These are phyloP conservation scores for Chaenocephalus aceratus DNA, from an alignment of 2,113 vertebrate species.

Conservation along the genomic window DNA sequence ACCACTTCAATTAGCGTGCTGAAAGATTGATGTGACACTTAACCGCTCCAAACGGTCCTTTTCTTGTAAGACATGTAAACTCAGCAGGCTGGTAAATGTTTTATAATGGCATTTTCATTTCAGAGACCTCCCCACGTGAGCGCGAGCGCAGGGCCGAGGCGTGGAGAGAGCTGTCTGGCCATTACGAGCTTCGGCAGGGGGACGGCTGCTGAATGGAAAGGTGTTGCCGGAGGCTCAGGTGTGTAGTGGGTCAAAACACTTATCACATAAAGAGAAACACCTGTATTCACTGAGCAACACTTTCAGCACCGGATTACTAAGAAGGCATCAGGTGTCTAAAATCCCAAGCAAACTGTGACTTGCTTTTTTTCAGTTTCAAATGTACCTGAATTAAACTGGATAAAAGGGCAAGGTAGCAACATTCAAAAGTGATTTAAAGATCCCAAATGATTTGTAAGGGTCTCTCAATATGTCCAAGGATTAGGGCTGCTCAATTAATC, in stretches of 20 bases:
- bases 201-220: neutral
- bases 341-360: neutral
- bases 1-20: conserved; percentile 68
- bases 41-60: conserved; percentile 57
- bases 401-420: neutral
- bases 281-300: conserved; percentile 26
- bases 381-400: neutral
- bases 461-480: neutral
- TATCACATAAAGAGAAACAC: conserved; percentile 36
- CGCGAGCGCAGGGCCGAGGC: conserved; percentile 5
- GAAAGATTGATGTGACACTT: conserved; percentile 76
- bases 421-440: neutral
- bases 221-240: conserved; percentile 36
- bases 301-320: neutral
- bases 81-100: conserved; percentile 72
- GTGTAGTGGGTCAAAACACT: conserved; percentile 28
- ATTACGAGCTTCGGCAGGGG: conserved; percentile 21
- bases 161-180: neutral
- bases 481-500: neutral
- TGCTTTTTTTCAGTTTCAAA: neutral
- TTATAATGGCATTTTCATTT: conserved; percentile 71
- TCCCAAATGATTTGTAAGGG: conserved; percentile 1
- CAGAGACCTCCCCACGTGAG: conserved; percentile 28
- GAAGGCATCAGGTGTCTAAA: neutral
- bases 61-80: conserved; percentile 73